Percentiles rank a stretch among this genome's conserved stretches.
phyloP scores from a whole-genome alignment of 2,113 vertebrate genomes.

The Chloropsis cyanopogon region DNA sequence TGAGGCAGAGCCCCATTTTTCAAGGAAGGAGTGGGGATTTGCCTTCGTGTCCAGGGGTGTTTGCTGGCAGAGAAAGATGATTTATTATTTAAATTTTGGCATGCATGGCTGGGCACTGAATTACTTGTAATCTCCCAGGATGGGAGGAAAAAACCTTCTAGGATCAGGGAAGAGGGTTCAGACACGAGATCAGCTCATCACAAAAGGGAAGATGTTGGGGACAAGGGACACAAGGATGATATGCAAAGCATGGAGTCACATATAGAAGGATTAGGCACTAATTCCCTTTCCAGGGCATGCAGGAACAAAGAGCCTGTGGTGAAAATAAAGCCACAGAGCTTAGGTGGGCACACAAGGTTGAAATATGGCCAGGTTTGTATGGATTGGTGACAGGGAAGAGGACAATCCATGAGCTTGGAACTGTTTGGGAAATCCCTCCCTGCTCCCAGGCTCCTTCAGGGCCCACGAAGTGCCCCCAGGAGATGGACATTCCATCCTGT shows the following conservation, averaged over 20 bases:
- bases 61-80: background rate
- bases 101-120: constrained; percentile 1
- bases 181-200: background rate
- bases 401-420: background rate
- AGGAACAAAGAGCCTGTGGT: background rate
- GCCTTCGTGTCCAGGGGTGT: background rate
- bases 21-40: background rate
- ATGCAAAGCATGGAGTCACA: background rate
- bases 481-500: background rate
- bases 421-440: background rate
- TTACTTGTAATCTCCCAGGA: constrained; percentile 14
- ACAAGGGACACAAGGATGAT: background rate
- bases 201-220: background rate
- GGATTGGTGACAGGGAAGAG: background rate
- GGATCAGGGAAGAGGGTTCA: background rate
- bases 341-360: background rate
- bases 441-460: background rate
- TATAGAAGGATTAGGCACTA: background rate
- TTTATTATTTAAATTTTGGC: constrained; percentile 59
- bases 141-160: background rate
- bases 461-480: background rate
- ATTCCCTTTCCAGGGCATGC: background rate
- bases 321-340: background rate
- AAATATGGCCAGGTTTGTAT: rapidly evolving
- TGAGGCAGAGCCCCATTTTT: background rate